phyloP scores from a whole-genome alignment of 2,113 vertebrate genomes.

The Canis aureus region DNA sequence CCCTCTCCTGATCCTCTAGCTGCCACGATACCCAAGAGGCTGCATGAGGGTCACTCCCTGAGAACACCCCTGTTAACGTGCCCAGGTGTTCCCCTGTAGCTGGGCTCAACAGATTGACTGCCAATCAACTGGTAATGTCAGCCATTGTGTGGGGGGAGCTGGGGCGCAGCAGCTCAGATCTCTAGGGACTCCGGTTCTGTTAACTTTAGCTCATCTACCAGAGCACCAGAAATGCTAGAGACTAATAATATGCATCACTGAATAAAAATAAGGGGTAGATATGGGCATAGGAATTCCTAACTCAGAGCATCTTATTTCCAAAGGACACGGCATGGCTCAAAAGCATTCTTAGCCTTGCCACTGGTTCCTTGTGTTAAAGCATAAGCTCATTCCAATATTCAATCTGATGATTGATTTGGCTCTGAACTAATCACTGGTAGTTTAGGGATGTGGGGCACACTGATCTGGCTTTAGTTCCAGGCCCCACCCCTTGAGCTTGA shows the following conservation, averaged over 20 bases:
- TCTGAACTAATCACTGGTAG: not conserved
- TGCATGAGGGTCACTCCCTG: not conserved
- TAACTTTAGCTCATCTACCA: not conserved
- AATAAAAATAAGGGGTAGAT: not conserved
- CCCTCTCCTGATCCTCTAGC: not conserved
- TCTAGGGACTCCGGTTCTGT: not conserved
- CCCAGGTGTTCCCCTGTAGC: not conserved
- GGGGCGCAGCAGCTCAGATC: not conserved
- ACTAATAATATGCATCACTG: not conserved
- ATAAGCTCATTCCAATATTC: not conserved
- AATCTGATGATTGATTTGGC: not conserved
- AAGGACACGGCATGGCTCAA: not conserved
- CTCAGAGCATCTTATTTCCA: not conserved
- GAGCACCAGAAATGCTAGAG: not conserved
- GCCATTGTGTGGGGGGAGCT: not conserved
- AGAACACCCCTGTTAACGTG: not conserved
- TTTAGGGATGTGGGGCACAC: not conserved
- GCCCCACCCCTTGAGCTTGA: not conserved
- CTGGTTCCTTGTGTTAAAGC: not conserved
- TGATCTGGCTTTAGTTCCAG: not conserved
- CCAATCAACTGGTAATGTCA: not conserved
- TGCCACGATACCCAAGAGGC: not conserved
- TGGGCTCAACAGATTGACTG: not conserved
- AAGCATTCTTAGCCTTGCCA: not conserved
- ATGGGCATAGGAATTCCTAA: no score